Evolutionary conservation across 1,140 invertebrate species (phyloP).

Genomic region (Archivesica marissinica): DNA sequence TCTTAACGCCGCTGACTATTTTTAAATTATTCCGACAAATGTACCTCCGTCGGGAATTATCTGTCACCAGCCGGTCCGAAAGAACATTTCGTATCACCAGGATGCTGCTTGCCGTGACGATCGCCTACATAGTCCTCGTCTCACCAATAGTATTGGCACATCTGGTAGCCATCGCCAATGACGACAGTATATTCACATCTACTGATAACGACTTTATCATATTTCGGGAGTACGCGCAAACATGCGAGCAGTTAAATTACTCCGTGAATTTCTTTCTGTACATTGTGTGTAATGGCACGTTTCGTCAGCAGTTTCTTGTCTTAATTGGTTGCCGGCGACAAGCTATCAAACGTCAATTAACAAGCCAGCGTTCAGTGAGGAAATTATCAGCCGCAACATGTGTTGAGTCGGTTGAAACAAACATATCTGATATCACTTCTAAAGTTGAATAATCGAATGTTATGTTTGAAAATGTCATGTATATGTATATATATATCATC

Average conservation of each 20-base stretch:
- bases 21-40: conserved; percentile 22
- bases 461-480: too few relatives aligned
- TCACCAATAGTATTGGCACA: conserved; percentile 58
- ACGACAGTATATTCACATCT: conserved; percentile 52
- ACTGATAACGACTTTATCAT: conserved; percentile 50
- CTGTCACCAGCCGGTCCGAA: neutral
- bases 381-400: too few relatives aligned
- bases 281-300: conserved; percentile 20
- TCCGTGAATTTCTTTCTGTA: conserved; percentile 72
- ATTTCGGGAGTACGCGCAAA: conserved; percentile 56
- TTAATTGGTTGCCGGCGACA: neutral
- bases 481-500: too few relatives aligned
- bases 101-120: conserved; percentile 62
- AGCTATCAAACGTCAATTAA: neutral
- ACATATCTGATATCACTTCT: too few relatives aligned
- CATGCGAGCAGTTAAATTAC: conserved; percentile 68
- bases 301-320: neutral
- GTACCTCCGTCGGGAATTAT: neutral
- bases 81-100: conserved; percentile 7
- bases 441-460: too few relatives aligned
- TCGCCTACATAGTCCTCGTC: conserved; percentile 63
- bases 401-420: too few relatives aligned
- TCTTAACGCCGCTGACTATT: conserved; percentile 40
- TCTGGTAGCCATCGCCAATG: conserved; percentile 50
- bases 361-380: too few relatives aligned